A percentile compares a stretch with the other conserved stretches of the same genome.
Evolutionary conservation across 1,140 invertebrate genomes (phyloP).

Genomic region (Caerostris darwini): DNA sequence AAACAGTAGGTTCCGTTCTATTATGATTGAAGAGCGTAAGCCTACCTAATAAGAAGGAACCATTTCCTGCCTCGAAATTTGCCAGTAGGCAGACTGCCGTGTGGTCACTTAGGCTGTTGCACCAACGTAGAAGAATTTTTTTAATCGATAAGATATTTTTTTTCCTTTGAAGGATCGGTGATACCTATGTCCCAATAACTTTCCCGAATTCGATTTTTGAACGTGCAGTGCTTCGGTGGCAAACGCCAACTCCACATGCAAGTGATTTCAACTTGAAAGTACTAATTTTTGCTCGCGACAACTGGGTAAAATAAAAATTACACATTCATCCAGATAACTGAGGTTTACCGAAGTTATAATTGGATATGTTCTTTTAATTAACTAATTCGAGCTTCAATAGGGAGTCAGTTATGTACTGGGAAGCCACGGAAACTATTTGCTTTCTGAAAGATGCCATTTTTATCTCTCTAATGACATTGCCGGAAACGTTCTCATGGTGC

Average conservation of each 20-base stretch:
- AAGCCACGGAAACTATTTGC: not conserved
- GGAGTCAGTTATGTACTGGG: not conserved
- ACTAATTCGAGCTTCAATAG: conserved; percentile 3
- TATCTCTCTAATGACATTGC: conserved; percentile 64
- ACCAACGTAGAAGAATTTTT: too few species aligned
- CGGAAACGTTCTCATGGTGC: not conserved
- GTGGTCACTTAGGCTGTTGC: too few species aligned
- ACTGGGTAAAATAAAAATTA: not conserved
- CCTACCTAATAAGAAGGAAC: too few species aligned
- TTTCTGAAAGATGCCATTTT: conserved; percentile 45
- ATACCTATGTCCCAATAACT: too few species aligned
- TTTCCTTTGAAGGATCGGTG: too few species aligned
- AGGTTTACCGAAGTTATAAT: not conserved
- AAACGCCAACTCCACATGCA: not conserved
- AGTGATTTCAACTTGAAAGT: not conserved
- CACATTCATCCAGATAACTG: not conserved
- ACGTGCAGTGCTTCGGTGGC: not conserved
- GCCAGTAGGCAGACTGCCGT: too few species aligned
- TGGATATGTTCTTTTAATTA: conserved; percentile 43
- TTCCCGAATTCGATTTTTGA: not conserved
- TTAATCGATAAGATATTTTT: too few species aligned
- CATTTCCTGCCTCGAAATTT: too few species aligned
- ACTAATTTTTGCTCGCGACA: not conserved
- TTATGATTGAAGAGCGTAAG: too few species aligned
- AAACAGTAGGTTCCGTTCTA: too few species aligned